Base-by-base conservation (phyloP, 2,888 invertebrate genomes). In the Orthosia gracilis region DNA sequence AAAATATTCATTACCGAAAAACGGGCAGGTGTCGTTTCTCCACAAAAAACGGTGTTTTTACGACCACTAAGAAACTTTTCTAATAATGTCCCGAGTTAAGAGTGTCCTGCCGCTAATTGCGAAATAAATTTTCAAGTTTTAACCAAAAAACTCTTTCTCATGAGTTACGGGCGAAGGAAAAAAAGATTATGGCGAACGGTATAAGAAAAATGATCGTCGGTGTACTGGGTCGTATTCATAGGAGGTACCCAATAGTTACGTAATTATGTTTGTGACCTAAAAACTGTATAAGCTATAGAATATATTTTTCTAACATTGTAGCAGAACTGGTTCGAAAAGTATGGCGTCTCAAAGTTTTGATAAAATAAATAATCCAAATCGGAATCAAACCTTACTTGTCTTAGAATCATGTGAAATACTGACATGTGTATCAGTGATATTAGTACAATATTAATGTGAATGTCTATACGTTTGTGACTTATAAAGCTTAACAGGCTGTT, bases 61-160 rank as follows among this genome's bases (percentile, higher is more conserved):
- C 92, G 94, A 91, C 91, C 94, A 89, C 92, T 94, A 94, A 94
- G 90, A 94, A 96, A 96, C 91, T 96, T 96, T 96, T 94, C 94
- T 94, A 95, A 96, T 96, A 96, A 95, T 95, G 95, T 95, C 90
- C 87, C 89, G 88, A 91, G 92, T 94, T 93, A 92, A 94, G 92
- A 93, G 93, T 91, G 91, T 84, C 84, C 87, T 90, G 88, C 92
- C 95, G 93, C 95, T 96, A 96, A 96, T 96, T 96, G 93, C 96
- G 92, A 95, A 93, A 96, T 96, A 96, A 96, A 96, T 96, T 95
- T 94, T 88, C 95, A 94, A 94, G 94, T 95, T 95, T 93, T 88
- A 89, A 91, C 93, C 93, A 94, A 96, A 96, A 96, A 95, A 94
- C 91, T 84, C 89, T 88, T 87, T 86, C 89, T 85, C 83, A 85